phyloP scores from a whole-genome alignment of 2,797 vertebrate species.

The Melanotaenia parkinsoni region DNA sequence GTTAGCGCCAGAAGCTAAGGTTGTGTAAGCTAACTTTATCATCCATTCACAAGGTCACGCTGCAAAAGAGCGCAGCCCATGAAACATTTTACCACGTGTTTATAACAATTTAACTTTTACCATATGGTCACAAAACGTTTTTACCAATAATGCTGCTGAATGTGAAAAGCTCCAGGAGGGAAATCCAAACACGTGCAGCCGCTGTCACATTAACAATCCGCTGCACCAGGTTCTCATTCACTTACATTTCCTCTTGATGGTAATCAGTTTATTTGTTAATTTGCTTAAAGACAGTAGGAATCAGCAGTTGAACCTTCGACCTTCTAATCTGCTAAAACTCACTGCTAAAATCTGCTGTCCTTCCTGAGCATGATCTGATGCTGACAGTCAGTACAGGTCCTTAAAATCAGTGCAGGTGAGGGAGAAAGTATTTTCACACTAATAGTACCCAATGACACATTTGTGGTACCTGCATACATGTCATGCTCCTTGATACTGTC shows the following conservation, averaged over 20 bases:
- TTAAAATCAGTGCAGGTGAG: background rate
- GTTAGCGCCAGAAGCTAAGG: conserved; percentile 30
- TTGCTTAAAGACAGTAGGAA: background rate
- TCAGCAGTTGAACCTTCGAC: background rate
- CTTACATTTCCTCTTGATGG: background rate
- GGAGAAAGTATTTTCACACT: background rate
- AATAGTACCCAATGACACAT: background rate
- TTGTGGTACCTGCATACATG: background rate
- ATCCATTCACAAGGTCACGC: conserved; percentile 72
- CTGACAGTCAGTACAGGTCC: background rate
- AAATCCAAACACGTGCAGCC: background rate
- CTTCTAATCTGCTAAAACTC: background rate
- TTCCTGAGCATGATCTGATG: background rate
- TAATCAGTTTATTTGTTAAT: background rate
- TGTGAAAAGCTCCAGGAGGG: background rate
- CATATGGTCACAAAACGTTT: background rate
- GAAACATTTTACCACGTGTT: background rate
- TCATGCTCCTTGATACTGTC: background rate
- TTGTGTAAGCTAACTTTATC: conserved; percentile 40
- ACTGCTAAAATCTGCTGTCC: background rate
- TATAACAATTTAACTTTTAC: background rate
- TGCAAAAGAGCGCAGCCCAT: background rate
- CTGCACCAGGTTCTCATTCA: background rate
- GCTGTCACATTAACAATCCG: background rate
- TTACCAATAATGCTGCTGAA: background rate